Evolutionary conservation across 2,888 invertebrate species (phyloP), one percentile per base, ranked within the genome.

Genomic region (Chymomyza caudatula): DNA sequence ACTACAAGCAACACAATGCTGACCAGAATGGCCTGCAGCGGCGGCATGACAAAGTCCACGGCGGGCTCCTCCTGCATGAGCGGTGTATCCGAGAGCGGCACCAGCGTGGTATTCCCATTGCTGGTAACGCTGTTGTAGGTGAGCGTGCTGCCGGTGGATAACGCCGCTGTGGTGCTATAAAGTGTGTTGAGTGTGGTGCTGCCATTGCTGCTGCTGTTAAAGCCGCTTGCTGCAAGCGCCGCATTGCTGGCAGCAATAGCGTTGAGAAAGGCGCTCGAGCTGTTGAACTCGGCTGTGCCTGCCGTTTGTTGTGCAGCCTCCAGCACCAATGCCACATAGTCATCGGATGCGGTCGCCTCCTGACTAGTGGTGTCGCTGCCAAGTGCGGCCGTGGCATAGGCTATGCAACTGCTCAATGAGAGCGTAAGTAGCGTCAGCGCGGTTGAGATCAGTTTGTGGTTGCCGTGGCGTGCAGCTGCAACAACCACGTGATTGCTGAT

Each of bases 1-100:
- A 96, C 94, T 82, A 94, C 92, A 76, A 95, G 92, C 80, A 96
- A 92, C 69, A 96, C 91, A 71, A 95, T 92, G 68, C 94, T 93
- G 77, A 96, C 93, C 74, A 96, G 89, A 76, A 96, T 93, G 66
- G 95, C 91, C 54, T 92, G 89, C 60, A 90, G 60, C 1, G 89
- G 88, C 0, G 90, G 89, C 61, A 89, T 67, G 6, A 85, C 85
- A 15, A 86, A 81, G n/a, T 86, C 88, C 3, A 60, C 74, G 3
- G 51, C 64, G 3, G 63, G 54, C 37, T 71, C 73, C 11, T 85
- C 80, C n/a, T 77, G 53, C 19, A 81, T 47, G 8, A 71, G 15
- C 0, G 80, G 82, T 0, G 74, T 74, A 8, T 71, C 78, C 8
- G 77, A 68, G 4, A 77, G 73, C 55, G 82, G 68, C 15, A 72